Percentiles rank a stretch among this genome's conserved stretches.
Conservation (phyloP, 2,888 invertebrate genomes). For the Phengaris alcon region DNA sequence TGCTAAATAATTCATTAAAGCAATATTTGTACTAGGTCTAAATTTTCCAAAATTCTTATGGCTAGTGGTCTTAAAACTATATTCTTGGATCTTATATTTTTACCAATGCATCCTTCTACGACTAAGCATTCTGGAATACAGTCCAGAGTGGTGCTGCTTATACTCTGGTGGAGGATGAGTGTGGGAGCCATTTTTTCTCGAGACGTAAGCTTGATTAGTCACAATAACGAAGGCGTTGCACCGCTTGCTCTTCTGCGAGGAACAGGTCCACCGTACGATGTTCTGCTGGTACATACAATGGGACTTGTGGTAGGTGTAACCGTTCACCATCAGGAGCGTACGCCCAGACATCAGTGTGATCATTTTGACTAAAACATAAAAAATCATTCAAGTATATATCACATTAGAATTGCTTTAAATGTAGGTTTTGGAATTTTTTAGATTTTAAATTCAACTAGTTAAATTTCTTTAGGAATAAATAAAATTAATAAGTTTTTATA, state of each 20-base stretch:
- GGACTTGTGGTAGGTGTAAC: slow-evolving; percentile 41
- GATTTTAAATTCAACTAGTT: not conserved
- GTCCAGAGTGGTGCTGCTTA: not conserved
- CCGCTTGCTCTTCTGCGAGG: slow-evolving; percentile 36
- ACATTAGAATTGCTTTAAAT: not conserved
- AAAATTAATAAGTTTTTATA: not conserved
- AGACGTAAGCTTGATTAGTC: slow-evolving; percentile 11
- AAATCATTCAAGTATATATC: not conserved
- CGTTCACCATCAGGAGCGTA: slow-evolving; percentile 38
- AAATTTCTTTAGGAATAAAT: not conserved
- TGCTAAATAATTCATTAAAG: not conserved
- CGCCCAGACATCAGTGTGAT: slow-evolving; percentile 6
- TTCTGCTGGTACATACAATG: slow-evolving; percentile 32
- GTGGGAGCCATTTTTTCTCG: slow-evolving; percentile 17
- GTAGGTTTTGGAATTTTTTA: not conserved
- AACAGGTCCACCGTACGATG: slow-evolving; percentile 40
- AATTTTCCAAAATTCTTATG: too few species aligned
- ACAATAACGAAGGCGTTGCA: slow-evolving; percentile 32
- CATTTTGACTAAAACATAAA: slow-evolving; percentile 27
- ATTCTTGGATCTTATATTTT: not conserved
- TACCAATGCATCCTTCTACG: slow-evolving; percentile 1
- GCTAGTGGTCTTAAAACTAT: too few species aligned
- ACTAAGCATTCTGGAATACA: slow-evolving; percentile 18
- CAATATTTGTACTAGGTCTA: slow-evolving; percentile 11
- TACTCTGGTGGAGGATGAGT: slow-evolving; percentile 18